Percentiles rank a stretch among this genome's conserved stretches.
phyloP scores from a whole-genome alignment of 2,113 vertebrate genomes.

The Prinia subflava region DNA sequence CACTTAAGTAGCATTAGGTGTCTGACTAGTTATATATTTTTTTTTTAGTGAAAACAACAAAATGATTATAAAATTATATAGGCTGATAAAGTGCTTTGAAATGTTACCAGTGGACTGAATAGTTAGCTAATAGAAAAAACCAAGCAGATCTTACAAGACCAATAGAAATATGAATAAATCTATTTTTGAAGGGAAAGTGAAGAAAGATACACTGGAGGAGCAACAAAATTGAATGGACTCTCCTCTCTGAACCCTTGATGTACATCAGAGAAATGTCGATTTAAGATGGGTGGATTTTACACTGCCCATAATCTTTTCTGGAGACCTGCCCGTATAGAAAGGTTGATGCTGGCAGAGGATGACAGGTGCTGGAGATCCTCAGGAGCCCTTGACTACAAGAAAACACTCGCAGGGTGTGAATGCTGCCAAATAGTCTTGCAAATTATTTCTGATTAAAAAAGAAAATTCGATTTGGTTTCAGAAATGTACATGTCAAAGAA shows the following conservation, averaged over 20 bases:
- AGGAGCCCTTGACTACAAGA: neutral
- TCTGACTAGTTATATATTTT: conserved; percentile 60
- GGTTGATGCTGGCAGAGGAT: neutral
- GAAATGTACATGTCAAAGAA: neutral
- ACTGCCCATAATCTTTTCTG: neutral
- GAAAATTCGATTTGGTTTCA: neutral
- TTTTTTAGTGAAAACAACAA: conserved; percentile 65
- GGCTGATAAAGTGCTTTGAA: conserved; percentile 39
- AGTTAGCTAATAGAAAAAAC: neutral
- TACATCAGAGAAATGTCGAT: neutral
- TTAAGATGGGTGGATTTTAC: neutral
- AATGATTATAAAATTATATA: conserved; percentile 54
- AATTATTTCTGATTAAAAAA: neutral
- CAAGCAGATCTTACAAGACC: neutral
- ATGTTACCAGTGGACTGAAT: neutral
- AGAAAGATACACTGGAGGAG: neutral
- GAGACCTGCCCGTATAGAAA: neutral
- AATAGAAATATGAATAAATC: neutral
- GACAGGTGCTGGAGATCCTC: neutral
- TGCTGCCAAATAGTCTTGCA: neutral
- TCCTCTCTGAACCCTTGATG: neutral
- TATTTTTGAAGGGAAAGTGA: neutral
- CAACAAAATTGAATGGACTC: accelerated
- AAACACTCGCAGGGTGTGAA: neutral
- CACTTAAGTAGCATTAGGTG: conserved; percentile 74